Base-by-base conservation (phyloP, 1,140 invertebrate genomes). In the Caerostris darwini region DNA sequence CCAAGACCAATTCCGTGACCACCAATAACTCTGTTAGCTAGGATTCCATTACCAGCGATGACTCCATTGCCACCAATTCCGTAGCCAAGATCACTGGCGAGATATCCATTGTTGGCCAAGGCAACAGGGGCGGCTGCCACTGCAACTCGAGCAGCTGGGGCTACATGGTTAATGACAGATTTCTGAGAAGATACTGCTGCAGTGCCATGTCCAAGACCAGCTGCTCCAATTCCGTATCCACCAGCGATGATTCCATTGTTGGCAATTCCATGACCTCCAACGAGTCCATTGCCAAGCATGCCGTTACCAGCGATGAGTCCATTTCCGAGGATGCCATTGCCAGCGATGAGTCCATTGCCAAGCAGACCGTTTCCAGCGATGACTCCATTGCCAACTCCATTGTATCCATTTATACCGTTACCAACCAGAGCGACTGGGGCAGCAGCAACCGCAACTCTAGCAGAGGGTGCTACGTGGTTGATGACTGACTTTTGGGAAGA, bases 121-220 rank as follows among this genome's bases (percentile, higher is more conserved):
- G 57, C 83, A 86, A 86, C 6, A 86, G 57, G 19, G 8, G 58
- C 7, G 3, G 83, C 57, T 8, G 83, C 57, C 2, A 83, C 81
- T 5, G 53, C 14, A 10, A 71, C 34, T 17, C 54, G 81, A 83
- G 14, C n/a, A 7, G 17, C 81, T 34, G 81, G 81, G 5, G 81
- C 81, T 17, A 83, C 81, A n/a, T 83, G 81, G 81, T 83, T 83
- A 53, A 83, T 83, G 14, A 83, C 81, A 2, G 81, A 54, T 83
- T 83, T 83, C 17, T 83, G 81, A 3, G 81, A 17, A 12, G 81
- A 54, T 7, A 54, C 6, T 6, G 81, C 34, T 14, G 7, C 12
- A 64, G 61, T 17, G 3, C 69, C 69, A 50, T 6, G n/a, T 34
- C 69, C 34, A 10, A 71, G 6, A 50, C n/a, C 34, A 34, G 34